Base-by-base conservation (phyloP, 1,140 invertebrate genomes). In the Nomia melanderi region DNA sequence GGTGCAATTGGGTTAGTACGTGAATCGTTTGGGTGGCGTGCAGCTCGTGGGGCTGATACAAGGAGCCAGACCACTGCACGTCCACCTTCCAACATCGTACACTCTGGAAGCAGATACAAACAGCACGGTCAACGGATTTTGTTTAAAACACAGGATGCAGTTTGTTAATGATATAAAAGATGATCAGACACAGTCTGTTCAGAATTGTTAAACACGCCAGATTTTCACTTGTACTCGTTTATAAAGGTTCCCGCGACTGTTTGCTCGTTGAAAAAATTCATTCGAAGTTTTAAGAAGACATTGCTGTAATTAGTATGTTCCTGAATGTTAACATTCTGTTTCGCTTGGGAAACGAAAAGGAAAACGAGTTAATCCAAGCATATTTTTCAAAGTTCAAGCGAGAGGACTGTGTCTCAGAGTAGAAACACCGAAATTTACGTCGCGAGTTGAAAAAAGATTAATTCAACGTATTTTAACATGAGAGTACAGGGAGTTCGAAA, bases 61-160 rank as follows among this genome's bases (percentile, higher is more conserved):
- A 84, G 83, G 79, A 81, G 81, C 78, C 79, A 66, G 77, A 74
- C 77, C 86, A 78, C 83, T 85, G 85, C 86, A 82, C 79, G 78
- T 72, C 81, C 81, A 82, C 82, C 83, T 87, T 86, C 83, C 83
- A 74, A 83, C 81, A 86, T 86, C 67, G 79, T 84, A 82, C 73
- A 80, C 74, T 87, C 87, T 87, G 83, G 69, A 88, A 86, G 69
- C 81, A 84, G 62, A 84, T 39, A 84, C 66, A 79, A 27, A 71
- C 71, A 69, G 56, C 53, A 78, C 44, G 69, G 23, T 71, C 17
- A 50, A 41, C 71, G 33, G n/a, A 62, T 12, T 59, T 25, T 31
- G 14, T 39, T 20, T 31, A n/a, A 23, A 41, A 31, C 29, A 12
- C n/a, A 27, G 4, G 6, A 36, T 39, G 59, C 33, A 11, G 20